Percentiles rank a stretch among this genome's conserved stretches.
Conservation (phyloP, 2,797 vertebrate species). For the Vespertilio murinus region DNA sequence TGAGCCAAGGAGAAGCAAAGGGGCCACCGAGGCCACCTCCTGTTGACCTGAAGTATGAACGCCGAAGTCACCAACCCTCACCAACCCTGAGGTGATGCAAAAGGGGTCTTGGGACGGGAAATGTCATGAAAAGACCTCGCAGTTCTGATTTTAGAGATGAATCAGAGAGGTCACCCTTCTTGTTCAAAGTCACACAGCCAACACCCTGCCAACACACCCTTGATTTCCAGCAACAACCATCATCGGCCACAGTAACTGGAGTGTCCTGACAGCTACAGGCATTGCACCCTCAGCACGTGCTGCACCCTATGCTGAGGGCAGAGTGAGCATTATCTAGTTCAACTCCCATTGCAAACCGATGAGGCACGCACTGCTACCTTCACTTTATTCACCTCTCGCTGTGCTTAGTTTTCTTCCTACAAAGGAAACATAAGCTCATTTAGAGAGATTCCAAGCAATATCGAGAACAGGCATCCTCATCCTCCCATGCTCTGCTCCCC, state of each 20-base stretch:
- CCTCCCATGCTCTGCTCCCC: neutral
- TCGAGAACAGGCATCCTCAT: neutral
- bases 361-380: neutral
- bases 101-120: neutral
- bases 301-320: rapidly evolving
- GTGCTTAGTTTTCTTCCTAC: neutral
- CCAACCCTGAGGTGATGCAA: neutral
- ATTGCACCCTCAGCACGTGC: rapidly evolving
- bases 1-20: neutral
- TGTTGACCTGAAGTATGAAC: neutral
- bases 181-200: neutral
- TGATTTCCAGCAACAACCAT: neutral
- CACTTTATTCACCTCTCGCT: neutral
- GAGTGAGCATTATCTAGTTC: rapidly evolving
- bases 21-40: rapidly evolving
- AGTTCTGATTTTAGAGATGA: neutral
- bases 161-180: neutral
- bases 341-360: neutral
- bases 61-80: neutral
- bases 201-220: neutral
- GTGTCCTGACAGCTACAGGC: neutral
- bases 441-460: neutral
- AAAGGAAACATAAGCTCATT: neutral
- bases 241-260: rapidly evolving
- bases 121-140: neutral